Base-by-base conservation (phyloP, 2,888 invertebrate genomes). In the Congeria kusceri region DNA sequence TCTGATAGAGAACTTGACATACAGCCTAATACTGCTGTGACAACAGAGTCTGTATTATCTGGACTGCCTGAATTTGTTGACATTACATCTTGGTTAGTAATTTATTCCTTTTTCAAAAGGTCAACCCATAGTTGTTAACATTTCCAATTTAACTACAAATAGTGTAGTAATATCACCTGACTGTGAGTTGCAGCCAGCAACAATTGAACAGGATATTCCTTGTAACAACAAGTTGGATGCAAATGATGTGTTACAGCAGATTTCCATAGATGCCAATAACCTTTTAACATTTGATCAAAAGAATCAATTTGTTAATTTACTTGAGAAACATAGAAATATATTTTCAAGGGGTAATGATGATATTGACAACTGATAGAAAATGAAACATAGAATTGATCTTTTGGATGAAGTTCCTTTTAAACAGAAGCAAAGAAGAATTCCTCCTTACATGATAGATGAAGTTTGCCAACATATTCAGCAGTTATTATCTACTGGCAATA, bases 131-230 rank as follows among this genome's bases (percentile, higher is more conserved):
- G 32, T 39, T 7, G 62, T 62, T 15, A 62, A 27, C n/a, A 18
- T 62, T 9, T 62, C 62, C 15, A 62, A 62, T 62, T 18, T 62
- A 15, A 62, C 62, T 3, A 62, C 39, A 15, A 85, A 83, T 53
- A 67, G 49, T 20, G 39, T 70, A 3, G 20, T 49, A 5, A 62
- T 70, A n/a, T 20, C 49, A 49, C 69, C 61, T 9, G 61, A 32
- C 1, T 59, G 59, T 25, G 69, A 70, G 23, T 29, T 70, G 13
- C 69, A 70, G 39, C 69, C 69, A 53, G 71, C 63, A 23, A 62
- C 7, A n/a, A n/a, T n/a, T n/a, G n/a, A n/a, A n/a, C n/a, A n/a
- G 0, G 61, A 46, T 9, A 15, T 28, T 46, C 23, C 59, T 15
- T 3, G 44, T 13, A 47, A 20, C 3, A 25, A 64, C 28, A 32